Evolutionary conservation across 2,888 invertebrate genomes (phyloP), one percentile per base, ranked within the genome.

Genomic region (Machimus atricapillus): DNA sequence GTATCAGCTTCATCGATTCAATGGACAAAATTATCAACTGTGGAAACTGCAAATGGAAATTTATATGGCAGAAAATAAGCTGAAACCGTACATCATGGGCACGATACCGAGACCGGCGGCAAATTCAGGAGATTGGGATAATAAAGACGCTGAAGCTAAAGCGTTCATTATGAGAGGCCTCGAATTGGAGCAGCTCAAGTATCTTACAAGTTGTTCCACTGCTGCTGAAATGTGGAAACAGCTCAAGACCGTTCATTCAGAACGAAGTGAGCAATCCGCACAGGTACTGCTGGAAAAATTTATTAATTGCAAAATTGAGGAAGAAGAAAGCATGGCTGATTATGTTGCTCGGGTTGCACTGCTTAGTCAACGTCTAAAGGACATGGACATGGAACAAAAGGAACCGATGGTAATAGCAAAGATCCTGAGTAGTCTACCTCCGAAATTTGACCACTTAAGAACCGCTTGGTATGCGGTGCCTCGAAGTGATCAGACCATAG

Each of bases 101-200:
- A 77, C 34, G 14, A 52, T 7, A 1, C 6, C 16, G 12, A 19
- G 77, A 5, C 19, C 77, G 2, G 77, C 23, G 16, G 77, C 14
- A 52, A 86, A 85, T 73, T 1, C 85, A 76, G 31, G n/a, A 31
- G 16, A 76, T 23, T 86, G 86, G 56, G 79, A 86, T 14, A 40
- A 78, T 76, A 79, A 79, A 58, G 78, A 78, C 40, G 78, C 37
- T 52, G 78, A 78, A 40, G 37, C 86, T 19, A 23, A 79, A 40
- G 31, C 66, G 7, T 66, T 86, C 40, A 52, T 86, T 34, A 79
- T 79, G 86, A 16, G 37, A 34, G 78, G 77, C n/a, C 19, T 86
- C 12, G 66, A 86, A 56, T 66, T 86, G 37, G 86, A 86, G 9
- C 86, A 86, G 79, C 79, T 86, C 9, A 78, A 86, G 27, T 79